Evolutionary conservation across 2,888 invertebrate genomes (phyloP).

Genomic region (Cheilosia urbana): DNA sequence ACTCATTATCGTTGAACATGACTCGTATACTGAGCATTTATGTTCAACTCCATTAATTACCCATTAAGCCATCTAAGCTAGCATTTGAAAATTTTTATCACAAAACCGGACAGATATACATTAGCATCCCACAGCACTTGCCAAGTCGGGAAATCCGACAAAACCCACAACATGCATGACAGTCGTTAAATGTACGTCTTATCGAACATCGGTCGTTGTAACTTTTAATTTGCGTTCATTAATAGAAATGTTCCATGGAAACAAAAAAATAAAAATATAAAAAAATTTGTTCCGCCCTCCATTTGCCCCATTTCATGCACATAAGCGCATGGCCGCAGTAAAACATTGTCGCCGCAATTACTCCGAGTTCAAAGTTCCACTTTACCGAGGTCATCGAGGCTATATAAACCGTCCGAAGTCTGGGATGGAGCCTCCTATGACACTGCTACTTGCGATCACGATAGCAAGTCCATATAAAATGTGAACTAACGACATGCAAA

Average conservation of each 20-base stretch:
- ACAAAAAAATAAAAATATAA: constrained; percentile 10
- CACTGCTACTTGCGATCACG: constrained; percentile 42
- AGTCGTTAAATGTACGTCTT: constrained; percentile 29
- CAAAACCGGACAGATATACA: not conserved
- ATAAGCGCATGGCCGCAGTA: constrained; percentile 3
- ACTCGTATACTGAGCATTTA: not conserved
- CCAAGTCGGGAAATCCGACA: not conserved
- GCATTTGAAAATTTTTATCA: not conserved
- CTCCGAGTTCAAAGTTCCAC: constrained; percentile 63
- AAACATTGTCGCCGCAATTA: constrained; percentile 21
- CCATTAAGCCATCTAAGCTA: not conserved
- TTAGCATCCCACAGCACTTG: not conserved
- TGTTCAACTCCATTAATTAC: constrained; percentile 4
- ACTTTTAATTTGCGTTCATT: constrained; percentile 40
- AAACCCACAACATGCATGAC: constrained; percentile 19
- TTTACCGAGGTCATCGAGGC: constrained; percentile 52
- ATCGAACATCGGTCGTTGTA: constrained; percentile 39
- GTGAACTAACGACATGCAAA: constrained; percentile 65
- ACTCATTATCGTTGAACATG: not conserved
- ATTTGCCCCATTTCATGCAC: constrained; percentile 6
- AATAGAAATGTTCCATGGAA: constrained; percentile 33
- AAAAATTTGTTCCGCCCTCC: not conserved
- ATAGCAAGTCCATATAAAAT: constrained; percentile 53
- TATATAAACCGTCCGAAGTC: constrained; percentile 2
- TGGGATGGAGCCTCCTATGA: constrained; percentile 3